A percentile compares a stretch with the other conserved stretches of the same genome.
Evolutionary conservation across 2,797 vertebrate genomes (phyloP).

Genomic region (Anabacerthia variegaticeps): DNA sequence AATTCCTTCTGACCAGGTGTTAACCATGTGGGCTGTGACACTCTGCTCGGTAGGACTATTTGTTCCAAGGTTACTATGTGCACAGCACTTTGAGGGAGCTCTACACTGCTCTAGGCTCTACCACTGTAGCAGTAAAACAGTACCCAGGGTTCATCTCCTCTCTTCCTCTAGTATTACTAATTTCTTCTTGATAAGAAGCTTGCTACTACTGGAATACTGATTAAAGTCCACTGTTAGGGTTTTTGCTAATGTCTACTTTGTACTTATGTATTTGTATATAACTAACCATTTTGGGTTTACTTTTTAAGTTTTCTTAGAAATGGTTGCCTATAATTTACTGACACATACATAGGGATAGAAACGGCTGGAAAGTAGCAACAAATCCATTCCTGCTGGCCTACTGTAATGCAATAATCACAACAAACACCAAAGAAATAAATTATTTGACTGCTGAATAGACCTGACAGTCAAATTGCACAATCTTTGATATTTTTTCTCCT

Average conservation of each 20-base stretch:
- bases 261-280: neutral
- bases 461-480: neutral
- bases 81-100: neutral
- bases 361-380: neutral
- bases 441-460: neutral
- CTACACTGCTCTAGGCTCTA: neutral
- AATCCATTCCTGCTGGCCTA: neutral
- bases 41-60: neutral
- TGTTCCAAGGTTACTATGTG: neutral
- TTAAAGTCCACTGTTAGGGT: neutral
- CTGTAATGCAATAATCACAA: neutral
- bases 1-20: neutral
- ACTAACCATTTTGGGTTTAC: neutral
- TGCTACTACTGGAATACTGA: neutral
- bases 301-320: neutral
- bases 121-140: neutral
- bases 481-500: neutral
- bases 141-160: neutral
- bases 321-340: neutral
- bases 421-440: neutral
- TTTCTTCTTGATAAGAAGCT: neutral
- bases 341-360: neutral
- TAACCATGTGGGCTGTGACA: neutral
- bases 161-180: neutral
- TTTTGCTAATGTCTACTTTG: neutral